Evolutionary conservation across 2,888 invertebrate genomes (phyloP).

Genomic region (Enoplolaimus lenunculus): DNA sequence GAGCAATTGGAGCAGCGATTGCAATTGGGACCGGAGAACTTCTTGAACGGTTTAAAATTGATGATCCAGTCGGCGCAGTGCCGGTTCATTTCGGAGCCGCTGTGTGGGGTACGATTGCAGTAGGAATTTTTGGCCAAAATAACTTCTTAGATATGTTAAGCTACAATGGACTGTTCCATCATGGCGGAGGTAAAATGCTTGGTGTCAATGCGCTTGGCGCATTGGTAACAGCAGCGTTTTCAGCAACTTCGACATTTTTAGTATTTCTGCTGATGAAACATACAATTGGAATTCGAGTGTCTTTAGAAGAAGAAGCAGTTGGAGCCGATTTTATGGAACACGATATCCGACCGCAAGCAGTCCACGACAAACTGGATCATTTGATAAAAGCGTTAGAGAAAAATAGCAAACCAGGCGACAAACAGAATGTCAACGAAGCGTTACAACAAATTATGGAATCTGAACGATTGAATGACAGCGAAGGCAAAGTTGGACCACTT

Average conservation of each 20-base stretch:
- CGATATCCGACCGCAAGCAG: neutral
- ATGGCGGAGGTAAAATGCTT: neutral
- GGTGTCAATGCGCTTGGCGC: slow-evolving; percentile 4
- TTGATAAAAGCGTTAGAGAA: neutral
- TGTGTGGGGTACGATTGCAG: slow-evolving; percentile 6
- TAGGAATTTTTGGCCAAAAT: slow-evolving; percentile 6
- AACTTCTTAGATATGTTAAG: neutral
- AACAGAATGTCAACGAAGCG: neutral
- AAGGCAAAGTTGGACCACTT: neutral
- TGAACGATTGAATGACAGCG: neutral
- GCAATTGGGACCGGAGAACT: slow-evolving; percentile 38
- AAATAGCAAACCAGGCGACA: too few relatives aligned
- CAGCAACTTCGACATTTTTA: neutral
- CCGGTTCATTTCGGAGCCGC: slow-evolving; percentile 54
- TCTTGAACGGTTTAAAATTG: slow-evolving; percentile 62
- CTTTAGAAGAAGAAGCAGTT: neutral
- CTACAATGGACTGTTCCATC: neutral
- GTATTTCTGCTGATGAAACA: neutral
- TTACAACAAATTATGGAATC: neutral
- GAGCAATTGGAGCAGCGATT: slow-evolving; percentile 31
- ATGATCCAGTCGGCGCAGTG: slow-evolving; percentile 83
- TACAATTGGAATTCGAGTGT: neutral
- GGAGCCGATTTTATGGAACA: neutral
- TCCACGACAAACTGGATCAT: neutral
- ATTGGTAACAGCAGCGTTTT: neutral